Percentiles rank a stretch among this genome's conserved stretches.
Evolutionary conservation across 1,140 invertebrate genomes (phyloP).

Genomic region (Phortica variegata): DNA sequence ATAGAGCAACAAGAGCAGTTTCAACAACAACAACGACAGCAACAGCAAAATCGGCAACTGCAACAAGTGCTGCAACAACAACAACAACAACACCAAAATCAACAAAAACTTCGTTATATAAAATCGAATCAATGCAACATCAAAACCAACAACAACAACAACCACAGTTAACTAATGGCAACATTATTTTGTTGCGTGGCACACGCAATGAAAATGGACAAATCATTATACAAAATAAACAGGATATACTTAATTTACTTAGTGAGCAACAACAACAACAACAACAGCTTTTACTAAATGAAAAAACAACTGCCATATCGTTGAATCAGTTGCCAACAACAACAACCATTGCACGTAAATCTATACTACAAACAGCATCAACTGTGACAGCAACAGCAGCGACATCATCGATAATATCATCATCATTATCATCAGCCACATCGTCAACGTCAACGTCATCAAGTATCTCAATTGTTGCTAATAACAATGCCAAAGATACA

Average conservation of each 20-base stretch:
- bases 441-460: conserved; percentile 3
- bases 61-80: conserved; percentile 28
- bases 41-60: conserved; percentile 7
- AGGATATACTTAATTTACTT: conserved; percentile 50
- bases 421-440: conserved; percentile 14
- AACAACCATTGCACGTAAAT: conserved; percentile 27
- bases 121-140: conserved; percentile 50
- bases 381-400: background rate
- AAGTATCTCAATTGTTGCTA: conserved; percentile 38
- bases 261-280: conserved; percentile 47
- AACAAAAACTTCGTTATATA: conserved; percentile 25
- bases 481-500: too few relatives aligned
- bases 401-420: background rate
- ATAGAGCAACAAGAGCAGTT: conserved; percentile 21
- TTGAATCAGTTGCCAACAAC: conserved; percentile 48
- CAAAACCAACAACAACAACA: conserved; percentile 30
- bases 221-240: conserved; percentile 55
- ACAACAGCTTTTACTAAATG: conserved; percentile 19
- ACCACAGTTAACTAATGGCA: conserved; percentile 26
- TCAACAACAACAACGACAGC: conserved; percentile 5
- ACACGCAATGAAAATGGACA: conserved; percentile 56
- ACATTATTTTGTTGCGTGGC: conserved; percentile 54
- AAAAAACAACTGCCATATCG: conserved; percentile 42
- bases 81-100: conserved; percentile 41
- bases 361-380: background rate